Conservation (phyloP, 2,797 vertebrate genomes). For the Rhynchotus rufescens region DNA sequence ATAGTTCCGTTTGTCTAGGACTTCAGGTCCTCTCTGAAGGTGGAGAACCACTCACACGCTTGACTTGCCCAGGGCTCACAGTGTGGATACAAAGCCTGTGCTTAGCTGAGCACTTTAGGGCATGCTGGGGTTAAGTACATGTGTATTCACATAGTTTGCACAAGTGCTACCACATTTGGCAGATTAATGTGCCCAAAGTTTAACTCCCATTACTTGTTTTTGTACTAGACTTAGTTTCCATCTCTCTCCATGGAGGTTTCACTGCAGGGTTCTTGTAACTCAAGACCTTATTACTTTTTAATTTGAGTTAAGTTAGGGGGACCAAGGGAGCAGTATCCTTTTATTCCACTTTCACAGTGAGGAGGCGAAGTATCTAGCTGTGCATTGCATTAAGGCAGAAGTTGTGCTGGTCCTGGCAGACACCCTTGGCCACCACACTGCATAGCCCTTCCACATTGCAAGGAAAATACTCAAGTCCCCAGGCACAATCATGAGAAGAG, state of each 20-base stretch:
- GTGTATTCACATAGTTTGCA: not conserved
- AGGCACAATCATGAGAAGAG: not conserved
- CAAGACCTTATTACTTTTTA: not conserved
- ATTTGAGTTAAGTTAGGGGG: rapidly evolving
- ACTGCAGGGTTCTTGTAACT: not conserved
- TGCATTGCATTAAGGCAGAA: not conserved
- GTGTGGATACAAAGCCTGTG: not conserved
- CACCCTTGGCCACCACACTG: not conserved
- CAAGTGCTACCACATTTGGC: not conserved
- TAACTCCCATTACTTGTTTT: not conserved
- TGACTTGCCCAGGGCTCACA: not conserved
- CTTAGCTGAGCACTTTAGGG: rapidly evolving
- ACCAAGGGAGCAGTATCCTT: not conserved
- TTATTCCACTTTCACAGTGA: not conserved
- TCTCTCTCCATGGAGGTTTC: not conserved
- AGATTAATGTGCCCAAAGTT: not conserved
- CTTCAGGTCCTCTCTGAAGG: not conserved
- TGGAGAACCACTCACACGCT: not conserved
- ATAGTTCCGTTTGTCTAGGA: not conserved
- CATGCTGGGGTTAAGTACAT: not conserved
- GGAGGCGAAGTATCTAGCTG: not conserved
- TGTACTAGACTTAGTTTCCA: not conserved
- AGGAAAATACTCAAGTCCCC: not conserved
- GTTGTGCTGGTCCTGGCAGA: not conserved
- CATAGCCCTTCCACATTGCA: not conserved